Evolutionary conservation across 2,888 invertebrate species (phyloP).

Genomic region (Amphipoea oculea): DNA sequence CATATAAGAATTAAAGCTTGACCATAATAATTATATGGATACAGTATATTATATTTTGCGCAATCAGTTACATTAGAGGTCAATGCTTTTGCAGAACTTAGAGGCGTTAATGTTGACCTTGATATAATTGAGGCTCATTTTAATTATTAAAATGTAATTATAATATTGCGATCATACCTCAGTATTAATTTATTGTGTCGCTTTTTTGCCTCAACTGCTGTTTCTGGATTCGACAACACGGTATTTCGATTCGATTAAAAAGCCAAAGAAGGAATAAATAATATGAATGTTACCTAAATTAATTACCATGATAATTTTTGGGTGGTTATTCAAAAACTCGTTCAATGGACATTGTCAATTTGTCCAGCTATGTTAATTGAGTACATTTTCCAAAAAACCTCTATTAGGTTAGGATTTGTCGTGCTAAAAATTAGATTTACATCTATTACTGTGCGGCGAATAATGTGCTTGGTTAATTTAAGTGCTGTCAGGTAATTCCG

Average conservation of each 20-base stretch:
- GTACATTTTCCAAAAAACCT: conserved; percentile 48
- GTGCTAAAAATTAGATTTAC: conserved; percentile 51
- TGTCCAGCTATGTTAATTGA: conserved; percentile 18
- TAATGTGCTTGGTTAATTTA: conserved; percentile 43
- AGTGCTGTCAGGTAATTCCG: conserved; percentile 5
- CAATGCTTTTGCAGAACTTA: conserved; percentile 44
- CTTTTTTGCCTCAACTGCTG: conserved; percentile 56
- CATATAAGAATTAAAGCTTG: conserved; percentile 46
- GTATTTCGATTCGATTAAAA: conserved; percentile 18
- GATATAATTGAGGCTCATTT: conserved; percentile 69
- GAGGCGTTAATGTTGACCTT: conserved; percentile 60
- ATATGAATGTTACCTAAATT: conserved; percentile 27
- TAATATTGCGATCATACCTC: conserved; percentile 68
- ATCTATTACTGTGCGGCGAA: conserved; percentile 53
- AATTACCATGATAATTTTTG: conserved; percentile 8
- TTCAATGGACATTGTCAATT: background rate
- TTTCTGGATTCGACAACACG: conserved; percentile 46
- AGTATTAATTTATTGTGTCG: conserved; percentile 72
- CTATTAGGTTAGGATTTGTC: conserved; percentile 45
- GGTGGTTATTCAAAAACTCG: background rate
- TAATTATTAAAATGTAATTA: conserved; percentile 57
- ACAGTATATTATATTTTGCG: conserved; percentile 48
- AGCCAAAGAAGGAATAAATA: conserved; percentile 39
- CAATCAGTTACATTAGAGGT: conserved; percentile 50
- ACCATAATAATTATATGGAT: conserved; percentile 41